phyloP scores from a whole-genome alignment of 2,113 vertebrate species.

The Balaeniceps rex region DNA sequence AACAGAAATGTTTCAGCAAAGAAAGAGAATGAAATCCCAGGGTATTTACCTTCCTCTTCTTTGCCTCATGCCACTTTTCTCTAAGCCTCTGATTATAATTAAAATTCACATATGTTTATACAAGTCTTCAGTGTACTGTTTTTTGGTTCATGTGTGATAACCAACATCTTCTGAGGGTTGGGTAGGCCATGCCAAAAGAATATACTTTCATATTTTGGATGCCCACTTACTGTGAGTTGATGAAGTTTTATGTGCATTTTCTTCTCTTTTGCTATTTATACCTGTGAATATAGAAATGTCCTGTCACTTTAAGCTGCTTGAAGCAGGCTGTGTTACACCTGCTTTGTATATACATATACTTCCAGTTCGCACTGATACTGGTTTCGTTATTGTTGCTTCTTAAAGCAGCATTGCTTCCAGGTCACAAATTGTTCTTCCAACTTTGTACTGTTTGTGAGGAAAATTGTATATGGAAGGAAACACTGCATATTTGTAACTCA shows the following conservation, averaged over 20 bases:
- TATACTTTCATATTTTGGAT: neutral
- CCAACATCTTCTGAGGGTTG: neutral
- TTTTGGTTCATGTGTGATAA: neutral
- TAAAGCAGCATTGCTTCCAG: neutral
- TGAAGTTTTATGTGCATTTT: neutral
- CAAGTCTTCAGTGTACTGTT: neutral
- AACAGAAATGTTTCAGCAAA: neutral
- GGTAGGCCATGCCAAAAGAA: neutral
- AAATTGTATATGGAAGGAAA: neutral
- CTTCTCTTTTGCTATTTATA: neutral
- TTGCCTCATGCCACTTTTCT: neutral
- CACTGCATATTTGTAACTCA: neutral
- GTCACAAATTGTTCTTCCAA: neutral
- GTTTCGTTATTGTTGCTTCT: neutral
- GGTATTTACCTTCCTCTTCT: neutral
- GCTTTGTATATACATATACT: neutral
- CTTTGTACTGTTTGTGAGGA: neutral
- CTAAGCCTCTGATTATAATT: neutral
- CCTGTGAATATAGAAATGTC: too few species aligned
- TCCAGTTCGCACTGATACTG: neutral
- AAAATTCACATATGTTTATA: neutral
- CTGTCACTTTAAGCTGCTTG: neutral
- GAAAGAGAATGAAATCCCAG: neutral
- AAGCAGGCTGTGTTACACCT: neutral
- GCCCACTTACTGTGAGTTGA: neutral